A percentile compares a stretch with the other conserved stretches of the same genome.
These are phyloP conservation scores for Hydriomena furcata DNA, from an alignment of 2,888 invertebrate genomes.

Conservation along the genomic window DNA sequence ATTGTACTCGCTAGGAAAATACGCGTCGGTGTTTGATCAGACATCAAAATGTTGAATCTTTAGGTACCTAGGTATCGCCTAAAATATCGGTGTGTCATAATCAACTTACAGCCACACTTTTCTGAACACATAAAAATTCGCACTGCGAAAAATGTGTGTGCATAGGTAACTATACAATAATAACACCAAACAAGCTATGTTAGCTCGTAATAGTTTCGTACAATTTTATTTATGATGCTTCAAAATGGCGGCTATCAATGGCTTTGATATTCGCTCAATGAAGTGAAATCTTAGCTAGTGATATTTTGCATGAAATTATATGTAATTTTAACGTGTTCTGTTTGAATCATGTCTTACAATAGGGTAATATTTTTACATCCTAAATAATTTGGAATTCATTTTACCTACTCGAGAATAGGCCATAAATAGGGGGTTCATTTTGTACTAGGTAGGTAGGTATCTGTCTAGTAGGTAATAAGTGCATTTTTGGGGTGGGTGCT, in stretches of 20 bases:
- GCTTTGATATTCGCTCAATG: conserved; percentile 8
- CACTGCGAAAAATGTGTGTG: conserved; percentile 23
- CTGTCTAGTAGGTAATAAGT: too few relatives aligned
- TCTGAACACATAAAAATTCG: conserved; percentile 29
- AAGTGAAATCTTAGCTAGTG: conserved; percentile 12
- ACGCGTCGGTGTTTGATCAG: conserved; percentile 79
- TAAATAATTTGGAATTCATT: too few relatives aligned
- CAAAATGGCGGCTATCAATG: conserved; percentile 25
- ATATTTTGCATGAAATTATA: conserved; percentile 23
- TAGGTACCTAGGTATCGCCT: too few relatives aligned
- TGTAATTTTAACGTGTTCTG: neutral
- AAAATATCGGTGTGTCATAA: conserved; percentile 40
- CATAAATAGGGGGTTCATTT: too few relatives aligned
- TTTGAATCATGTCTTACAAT: too few relatives aligned
- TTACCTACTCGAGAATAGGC: too few relatives aligned
- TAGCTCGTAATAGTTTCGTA: neutral
- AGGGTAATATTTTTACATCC: too few relatives aligned
- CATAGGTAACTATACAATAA: conserved; percentile 28
- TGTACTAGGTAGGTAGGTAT: too few relatives aligned
- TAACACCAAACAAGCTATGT: conserved; percentile 8
- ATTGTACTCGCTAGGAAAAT: conserved; percentile 77
- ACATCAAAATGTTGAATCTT: conserved; percentile 48
- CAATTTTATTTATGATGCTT: conserved; percentile 1
- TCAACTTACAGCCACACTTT: conserved; percentile 47
- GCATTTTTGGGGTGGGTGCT: too few relatives aligned